A percentile compares a stretch with the other conserved stretches of the same genome.
Conservation (phyloP, 2,888 invertebrate species). For the Temnothorax unifasciatus region DNA sequence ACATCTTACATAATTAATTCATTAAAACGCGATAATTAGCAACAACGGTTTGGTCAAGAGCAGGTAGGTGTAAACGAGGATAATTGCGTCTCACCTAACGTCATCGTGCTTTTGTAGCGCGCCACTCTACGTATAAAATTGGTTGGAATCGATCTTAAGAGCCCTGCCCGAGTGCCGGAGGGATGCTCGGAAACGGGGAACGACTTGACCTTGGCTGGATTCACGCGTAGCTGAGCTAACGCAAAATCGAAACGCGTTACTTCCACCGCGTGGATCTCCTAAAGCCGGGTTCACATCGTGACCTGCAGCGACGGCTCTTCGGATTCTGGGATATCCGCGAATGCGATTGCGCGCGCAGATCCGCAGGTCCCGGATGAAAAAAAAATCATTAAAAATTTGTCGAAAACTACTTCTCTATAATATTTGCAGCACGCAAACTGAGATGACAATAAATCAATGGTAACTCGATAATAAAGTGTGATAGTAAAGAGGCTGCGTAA, state of each 20-base stretch:
- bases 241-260: slow-evolving; percentile 86
- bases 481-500: background rate
- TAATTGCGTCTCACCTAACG: slow-evolving; percentile 61
- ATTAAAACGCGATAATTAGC: slow-evolving; percentile 6
- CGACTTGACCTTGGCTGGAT: slow-evolving; percentile 86
- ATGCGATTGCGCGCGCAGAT: slow-evolving; percentile 19
- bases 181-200: slow-evolving; percentile 83
- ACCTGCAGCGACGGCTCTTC: slow-evolving; percentile 59
- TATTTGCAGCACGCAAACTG: background rate
- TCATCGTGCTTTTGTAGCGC: slow-evolving; percentile 64
- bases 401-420: background rate
- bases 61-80: slow-evolving; percentile 44
- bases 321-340: slow-evolving; percentile 48
- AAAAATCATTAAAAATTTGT: background rate
- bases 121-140: slow-evolving; percentile 74
- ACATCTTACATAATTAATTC: slow-evolving; percentile 10
- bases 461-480: background rate
- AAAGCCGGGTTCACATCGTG: slow-evolving; percentile 85
- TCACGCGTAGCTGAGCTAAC: slow-evolving; percentile 86
- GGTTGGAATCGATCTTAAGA: slow-evolving; percentile 78
- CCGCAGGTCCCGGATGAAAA: background rate
- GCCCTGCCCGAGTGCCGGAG: slow-evolving; percentile 75
- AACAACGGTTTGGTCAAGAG: background rate
- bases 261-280: slow-evolving; percentile 86
- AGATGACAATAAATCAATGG: background rate